These are phyloP conservation scores for Pteria penguin DNA, from an alignment of 2,888 invertebrate genomes.

Conservation along the genomic window DNA sequence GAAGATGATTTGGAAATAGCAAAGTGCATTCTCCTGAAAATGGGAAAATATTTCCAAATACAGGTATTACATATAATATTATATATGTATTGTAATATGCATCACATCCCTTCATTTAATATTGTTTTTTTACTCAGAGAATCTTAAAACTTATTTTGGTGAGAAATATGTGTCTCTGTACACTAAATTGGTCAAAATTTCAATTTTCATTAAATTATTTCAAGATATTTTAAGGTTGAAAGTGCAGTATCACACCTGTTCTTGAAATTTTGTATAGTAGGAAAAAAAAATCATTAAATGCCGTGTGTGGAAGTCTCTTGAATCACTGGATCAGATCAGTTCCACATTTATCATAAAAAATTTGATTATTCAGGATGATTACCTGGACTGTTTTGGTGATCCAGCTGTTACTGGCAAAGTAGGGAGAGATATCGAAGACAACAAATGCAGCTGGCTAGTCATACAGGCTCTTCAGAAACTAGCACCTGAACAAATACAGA, in stretches of 20 bases:
- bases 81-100: too few relatives aligned
- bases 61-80: too few relatives aligned
- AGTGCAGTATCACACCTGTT: not conserved
- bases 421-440: conserved; percentile 95
- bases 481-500: conserved; percentile 63
- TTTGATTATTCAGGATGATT: conserved; percentile 85
- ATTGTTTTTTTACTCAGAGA: too few relatives aligned
- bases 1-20: conserved; percentile 91
- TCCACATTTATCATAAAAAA: not conserved
- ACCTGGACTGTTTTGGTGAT: conserved; percentile 94
- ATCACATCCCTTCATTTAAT: too few relatives aligned
- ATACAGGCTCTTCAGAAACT: conserved; percentile 87
- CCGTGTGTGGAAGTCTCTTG: too few relatives aligned
- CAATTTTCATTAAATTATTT: too few relatives aligned
- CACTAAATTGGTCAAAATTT: too few relatives aligned
- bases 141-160: too few relatives aligned
- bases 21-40: conserved; percentile 91
- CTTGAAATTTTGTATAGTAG: too few relatives aligned
- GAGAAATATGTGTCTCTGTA: too few relatives aligned
- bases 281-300: too few relatives aligned
- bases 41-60: conserved; percentile 97
- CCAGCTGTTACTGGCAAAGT: conserved; percentile 91
- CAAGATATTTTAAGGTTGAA: too few relatives aligned
- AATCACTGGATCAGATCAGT: not conserved
- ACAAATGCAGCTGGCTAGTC: conserved; percentile 97